phyloP scores from a whole-genome alignment of 2,888 invertebrate genomes.

The Brachynemurus nebulosus region DNA sequence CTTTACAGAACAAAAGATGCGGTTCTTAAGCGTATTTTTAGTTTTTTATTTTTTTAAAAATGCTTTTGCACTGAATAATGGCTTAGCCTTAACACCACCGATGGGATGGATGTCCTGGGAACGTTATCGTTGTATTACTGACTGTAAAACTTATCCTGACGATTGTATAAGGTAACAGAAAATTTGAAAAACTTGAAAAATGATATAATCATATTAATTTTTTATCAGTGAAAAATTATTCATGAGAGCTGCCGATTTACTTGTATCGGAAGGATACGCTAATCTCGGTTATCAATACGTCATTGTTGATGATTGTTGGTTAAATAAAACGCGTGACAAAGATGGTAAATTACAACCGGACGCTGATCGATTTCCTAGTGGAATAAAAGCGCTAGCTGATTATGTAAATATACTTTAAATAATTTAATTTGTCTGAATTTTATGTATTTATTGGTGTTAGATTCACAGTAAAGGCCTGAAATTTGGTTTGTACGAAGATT shows the following conservation, averaged over 20 bases:
- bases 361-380: constrained; percentile 52
- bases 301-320: constrained; percentile 67
- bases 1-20: too few relatives aligned
- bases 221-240: constrained; percentile 49
- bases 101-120: constrained; percentile 66
- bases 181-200: not conserved
- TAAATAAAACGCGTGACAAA: constrained; percentile 43
- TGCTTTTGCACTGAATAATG: constrained; percentile 47
- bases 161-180: constrained; percentile 47
- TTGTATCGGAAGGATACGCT: constrained; percentile 52
- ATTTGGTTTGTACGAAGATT: constrained; percentile 72
- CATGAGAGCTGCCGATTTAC: constrained; percentile 42
- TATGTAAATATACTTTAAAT: constrained; percentile 41
- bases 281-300: constrained; percentile 60
- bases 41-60: not conserved
- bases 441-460: constrained; percentile 28
- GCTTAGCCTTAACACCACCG: constrained; percentile 49
- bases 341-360: constrained; percentile 49
- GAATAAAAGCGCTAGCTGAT: constrained; percentile 54
- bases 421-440: constrained; percentile 12
- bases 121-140: constrained; percentile 46
- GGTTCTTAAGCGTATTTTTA: not conserved
- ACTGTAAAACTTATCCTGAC: constrained; percentile 46
- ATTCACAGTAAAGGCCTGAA: constrained; percentile 58
- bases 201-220: constrained; percentile 7